Conservation (phyloP, 1,140 invertebrate species). For the Venustaconcha ellipsiformis region DNA sequence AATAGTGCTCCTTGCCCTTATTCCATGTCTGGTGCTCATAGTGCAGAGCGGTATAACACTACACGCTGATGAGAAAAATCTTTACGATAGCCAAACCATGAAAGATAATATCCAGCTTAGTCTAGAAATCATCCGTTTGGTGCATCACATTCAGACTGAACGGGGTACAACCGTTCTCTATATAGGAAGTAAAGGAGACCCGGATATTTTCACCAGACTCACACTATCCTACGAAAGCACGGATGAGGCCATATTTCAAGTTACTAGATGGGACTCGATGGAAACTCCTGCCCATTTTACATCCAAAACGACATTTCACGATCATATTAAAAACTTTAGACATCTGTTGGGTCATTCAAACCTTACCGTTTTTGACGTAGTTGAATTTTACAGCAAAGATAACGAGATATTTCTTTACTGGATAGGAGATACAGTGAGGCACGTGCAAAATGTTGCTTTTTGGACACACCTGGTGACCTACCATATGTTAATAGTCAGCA, state of each 20-base stretch:
- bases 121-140: constrained; percentile 36
- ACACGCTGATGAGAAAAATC: too few relatives aligned
- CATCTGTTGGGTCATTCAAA: constrained; percentile 6
- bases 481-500: constrained; percentile 47
- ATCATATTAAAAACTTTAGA: constrained; percentile 23
- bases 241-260: constrained; percentile 13
- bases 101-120: constrained; percentile 23
- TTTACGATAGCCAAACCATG: background rate
- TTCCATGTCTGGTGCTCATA: too few relatives aligned
- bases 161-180: constrained; percentile 46
- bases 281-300: background rate
- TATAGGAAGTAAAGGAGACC: constrained; percentile 33
- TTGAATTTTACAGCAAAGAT: constrained; percentile 42
- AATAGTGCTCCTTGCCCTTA: too few relatives aligned
- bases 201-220: constrained; percentile 11
- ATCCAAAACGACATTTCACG: constrained; percentile 12
- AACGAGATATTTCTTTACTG: constrained; percentile 34
- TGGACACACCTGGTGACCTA: constrained; percentile 43
- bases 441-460: constrained; percentile 17
- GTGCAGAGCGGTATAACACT: too few relatives aligned
- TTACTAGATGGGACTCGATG: background rate
- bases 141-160: constrained; percentile 50
- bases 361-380: constrained; percentile 29
- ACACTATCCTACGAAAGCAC: constrained; percentile 18
- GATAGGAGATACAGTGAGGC: constrained; percentile 28